Evolutionary conservation across 2,888 invertebrate genomes (phyloP).

Genomic region (Geophilus truncorum): DNA sequence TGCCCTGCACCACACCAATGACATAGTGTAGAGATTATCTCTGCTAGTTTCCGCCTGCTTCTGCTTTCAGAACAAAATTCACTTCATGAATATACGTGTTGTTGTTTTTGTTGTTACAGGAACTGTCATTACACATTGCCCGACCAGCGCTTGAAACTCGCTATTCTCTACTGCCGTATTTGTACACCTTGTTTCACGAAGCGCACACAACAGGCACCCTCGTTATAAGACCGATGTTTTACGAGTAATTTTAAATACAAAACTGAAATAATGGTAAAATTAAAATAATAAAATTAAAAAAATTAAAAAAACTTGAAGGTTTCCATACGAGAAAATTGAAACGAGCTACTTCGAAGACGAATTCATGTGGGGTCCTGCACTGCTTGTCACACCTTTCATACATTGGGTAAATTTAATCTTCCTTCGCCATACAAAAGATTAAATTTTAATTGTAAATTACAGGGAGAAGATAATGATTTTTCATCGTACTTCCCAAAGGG

Average conservation of each 20-base stretch:
- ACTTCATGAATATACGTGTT: too few relatives aligned
- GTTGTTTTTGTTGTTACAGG: too few relatives aligned
- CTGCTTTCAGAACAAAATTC: too few relatives aligned
- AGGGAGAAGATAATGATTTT: background rate
- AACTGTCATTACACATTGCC: conserved; percentile 42
- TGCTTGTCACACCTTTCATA: conserved; percentile 58
- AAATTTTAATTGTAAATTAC: background rate
- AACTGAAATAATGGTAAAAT: background rate
- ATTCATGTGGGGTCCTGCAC: conserved; percentile 58
- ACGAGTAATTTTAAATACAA: conserved; percentile 47
- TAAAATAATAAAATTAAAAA: background rate
- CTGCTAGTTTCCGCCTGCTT: too few relatives aligned
- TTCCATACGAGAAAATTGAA: conserved; percentile 49
- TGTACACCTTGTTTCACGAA: conserved; percentile 54
- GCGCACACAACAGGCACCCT: conserved; percentile 50
- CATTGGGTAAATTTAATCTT: background rate
- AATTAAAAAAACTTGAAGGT: conserved; percentile 42
- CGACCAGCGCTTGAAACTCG: conserved; percentile 52
- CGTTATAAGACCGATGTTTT: conserved; percentile 60
- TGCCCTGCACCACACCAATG: too few relatives aligned
- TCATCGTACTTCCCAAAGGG: conserved; percentile 41
- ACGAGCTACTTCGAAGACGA: conserved; percentile 55
- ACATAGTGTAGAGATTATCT: too few relatives aligned
- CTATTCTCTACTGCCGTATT: conserved; percentile 57
- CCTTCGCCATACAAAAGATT: background rate